Base-by-base conservation (phyloP, 2,113 vertebrate species). In the Lagopus leucura region DNA sequence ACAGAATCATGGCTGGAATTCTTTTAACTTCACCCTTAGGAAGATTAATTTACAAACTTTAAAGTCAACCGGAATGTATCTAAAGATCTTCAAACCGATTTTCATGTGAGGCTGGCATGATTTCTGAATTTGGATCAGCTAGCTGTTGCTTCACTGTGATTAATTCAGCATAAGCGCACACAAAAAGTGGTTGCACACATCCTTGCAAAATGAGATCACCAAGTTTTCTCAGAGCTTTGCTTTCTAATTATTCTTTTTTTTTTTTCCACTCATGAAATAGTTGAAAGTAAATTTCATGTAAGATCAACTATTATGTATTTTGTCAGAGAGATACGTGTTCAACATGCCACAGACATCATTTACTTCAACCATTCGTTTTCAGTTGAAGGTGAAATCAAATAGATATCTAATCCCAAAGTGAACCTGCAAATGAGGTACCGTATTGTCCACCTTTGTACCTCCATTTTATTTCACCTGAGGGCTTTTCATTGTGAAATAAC, bases 161-260 rank as follows among this genome's bases (percentile, higher is more conserved):
- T 88, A 94, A 86, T 88, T 94, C 67, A 76, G 64, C 60, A 69
- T 47, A 87, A 82, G 93, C 91, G 89, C 64, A 90, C 15, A 90
- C 10, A 91, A 92, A 88, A 87, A 54, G 20, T 38, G 34, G 60
- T 86, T 91, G 38, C 87, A 92, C 60, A 89, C 82, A 92, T 85
- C 80, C 42, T 77, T 82, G 64, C 6, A 15, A 93, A 95, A 92
- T 93, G 45, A 88, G 93, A 91, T 89, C 75, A 82, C 40, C 55
- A 57, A 32, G 28, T 93, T 91, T 95, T 55, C 71, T 89, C 28
- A 87, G 81, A 86, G 34, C 54, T 82, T 50, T 76, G 54, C 60
- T 66, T 91, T 95, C 93, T 91, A 91, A 82, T 92, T 89, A 85
- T 38, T 60, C 22, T 65, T 76, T 69, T 43, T 67, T 65, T 43